Conservation (phyloP, 2,113 vertebrate genomes). For the Aythya baeri region DNA sequence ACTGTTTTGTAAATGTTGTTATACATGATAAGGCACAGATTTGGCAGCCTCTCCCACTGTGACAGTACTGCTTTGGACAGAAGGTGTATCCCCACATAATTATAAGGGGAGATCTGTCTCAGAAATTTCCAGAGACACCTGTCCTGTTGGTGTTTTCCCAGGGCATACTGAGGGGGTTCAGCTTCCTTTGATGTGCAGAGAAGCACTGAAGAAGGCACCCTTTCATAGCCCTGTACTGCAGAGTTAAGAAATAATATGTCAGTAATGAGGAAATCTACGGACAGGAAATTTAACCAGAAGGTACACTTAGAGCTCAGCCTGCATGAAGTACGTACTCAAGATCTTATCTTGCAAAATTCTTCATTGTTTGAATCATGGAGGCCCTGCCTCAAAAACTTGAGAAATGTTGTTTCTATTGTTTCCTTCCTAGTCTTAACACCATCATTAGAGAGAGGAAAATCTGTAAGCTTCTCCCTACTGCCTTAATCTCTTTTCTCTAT, state of each 20-base stretch:
- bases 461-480: not conserved
- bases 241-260: not conserved
- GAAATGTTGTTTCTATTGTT: slow-evolving; percentile 40
- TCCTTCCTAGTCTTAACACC: slow-evolving; percentile 13
- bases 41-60: not conserved
- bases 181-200: not conserved
- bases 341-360: slow-evolving; percentile 51
- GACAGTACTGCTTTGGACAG: not conserved
- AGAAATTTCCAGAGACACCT: not conserved
- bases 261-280: not conserved
- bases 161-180: not conserved
- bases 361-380: slow-evolving; percentile 13
- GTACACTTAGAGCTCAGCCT: slow-evolving; percentile 13
- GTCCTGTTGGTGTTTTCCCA: not conserved
- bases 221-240: not conserved
- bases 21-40: not conserved
- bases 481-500: not conserved
- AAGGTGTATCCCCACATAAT: not conserved
- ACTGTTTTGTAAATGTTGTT: not conserved
- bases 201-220: not conserved
- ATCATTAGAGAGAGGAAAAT: slow-evolving; percentile 18
- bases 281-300: slow-evolving; percentile 18
- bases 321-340: not conserved
- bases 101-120: not conserved
- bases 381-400: slow-evolving; percentile 49